These are phyloP conservation scores for Goniozus legneri DNA, from an alignment of 1,140 invertebrate genomes.

Conservation along the genomic window DNA sequence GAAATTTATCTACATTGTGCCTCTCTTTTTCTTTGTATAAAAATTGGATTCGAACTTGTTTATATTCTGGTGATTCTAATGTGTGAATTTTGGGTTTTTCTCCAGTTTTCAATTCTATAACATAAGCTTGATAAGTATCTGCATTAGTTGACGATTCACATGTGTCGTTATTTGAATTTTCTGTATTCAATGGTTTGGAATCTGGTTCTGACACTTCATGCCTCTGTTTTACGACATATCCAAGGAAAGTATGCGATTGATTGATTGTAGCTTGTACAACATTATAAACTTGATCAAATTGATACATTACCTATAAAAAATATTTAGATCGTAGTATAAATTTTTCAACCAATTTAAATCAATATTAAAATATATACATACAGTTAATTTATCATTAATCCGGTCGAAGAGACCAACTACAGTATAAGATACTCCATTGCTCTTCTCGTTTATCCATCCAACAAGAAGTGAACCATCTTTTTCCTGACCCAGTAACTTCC, in stretches of 20 bases:
- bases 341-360: background rate
- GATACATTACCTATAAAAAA: slow-evolving; percentile 55
- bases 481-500: slow-evolving; percentile 74
- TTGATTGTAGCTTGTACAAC: slow-evolving; percentile 78
- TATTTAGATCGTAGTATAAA: background rate
- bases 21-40: slow-evolving; percentile 68
- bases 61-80: slow-evolving; percentile 55
- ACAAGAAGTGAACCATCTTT: slow-evolving; percentile 67
- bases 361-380: slow-evolving; percentile 15
- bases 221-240: slow-evolving; percentile 68
- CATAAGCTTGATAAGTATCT: slow-evolving; percentile 52
- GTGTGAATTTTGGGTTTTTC: slow-evolving; percentile 52
- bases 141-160: slow-evolving; percentile 1
- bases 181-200: slow-evolving; percentile 21
- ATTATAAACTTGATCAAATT: slow-evolving; percentile 62
- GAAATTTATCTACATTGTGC: slow-evolving; percentile 64
- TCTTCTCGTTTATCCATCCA: slow-evolving; percentile 62
- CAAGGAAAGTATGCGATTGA: slow-evolving; percentile 61
- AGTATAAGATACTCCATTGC: slow-evolving; percentile 25
- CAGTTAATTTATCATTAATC: slow-evolving; percentile 40
- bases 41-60: slow-evolving; percentile 76
- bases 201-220: slow-evolving; percentile 22
- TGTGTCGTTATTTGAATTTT: slow-evolving; percentile 14
- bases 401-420: slow-evolving; percentile 47
- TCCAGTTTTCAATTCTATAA: slow-evolving; percentile 60